Evolutionary conservation across 2,113 vertebrate species (phyloP).

Genomic region (Sialia sialis): DNA sequence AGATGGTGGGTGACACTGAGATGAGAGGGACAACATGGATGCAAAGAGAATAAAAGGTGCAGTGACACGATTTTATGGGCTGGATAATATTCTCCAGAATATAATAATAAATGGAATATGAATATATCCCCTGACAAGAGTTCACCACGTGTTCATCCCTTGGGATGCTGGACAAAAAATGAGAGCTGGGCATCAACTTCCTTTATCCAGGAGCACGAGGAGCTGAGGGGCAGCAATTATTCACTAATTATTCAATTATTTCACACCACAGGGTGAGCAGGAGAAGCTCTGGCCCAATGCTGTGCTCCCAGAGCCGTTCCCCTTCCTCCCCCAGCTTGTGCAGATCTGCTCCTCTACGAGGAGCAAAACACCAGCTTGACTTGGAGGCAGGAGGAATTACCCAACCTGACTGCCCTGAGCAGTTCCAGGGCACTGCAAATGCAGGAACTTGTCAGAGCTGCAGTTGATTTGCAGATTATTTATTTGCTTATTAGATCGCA

Average conservation of each 20-base stretch:
- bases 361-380: not conserved
- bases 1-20: not conserved
- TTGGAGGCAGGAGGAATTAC: conserved; percentile 17
- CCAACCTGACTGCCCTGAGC: conserved; percentile 21
- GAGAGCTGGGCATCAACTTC: not conserved
- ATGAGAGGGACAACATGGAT: fast-evolving
- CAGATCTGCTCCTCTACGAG: not conserved
- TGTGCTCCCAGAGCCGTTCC: not conserved
- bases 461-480: conserved; percentile 17
- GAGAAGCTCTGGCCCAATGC: not conserved
- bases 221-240: not conserved
- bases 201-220: not conserved
- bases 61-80: not conserved
- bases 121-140: not conserved
- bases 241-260: not conserved
- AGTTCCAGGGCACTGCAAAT: not conserved
- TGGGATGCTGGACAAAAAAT: not conserved
- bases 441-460: not conserved
- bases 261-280: not conserved
- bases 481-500: conserved; percentile 48
- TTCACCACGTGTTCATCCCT: not conserved
- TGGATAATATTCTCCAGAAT: not conserved
- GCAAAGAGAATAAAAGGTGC: not conserved
- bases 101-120: not conserved
- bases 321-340: not conserved